Base-by-base conservation (phyloP, 2,888 invertebrate species). In the Tenodera sinensis region DNA sequence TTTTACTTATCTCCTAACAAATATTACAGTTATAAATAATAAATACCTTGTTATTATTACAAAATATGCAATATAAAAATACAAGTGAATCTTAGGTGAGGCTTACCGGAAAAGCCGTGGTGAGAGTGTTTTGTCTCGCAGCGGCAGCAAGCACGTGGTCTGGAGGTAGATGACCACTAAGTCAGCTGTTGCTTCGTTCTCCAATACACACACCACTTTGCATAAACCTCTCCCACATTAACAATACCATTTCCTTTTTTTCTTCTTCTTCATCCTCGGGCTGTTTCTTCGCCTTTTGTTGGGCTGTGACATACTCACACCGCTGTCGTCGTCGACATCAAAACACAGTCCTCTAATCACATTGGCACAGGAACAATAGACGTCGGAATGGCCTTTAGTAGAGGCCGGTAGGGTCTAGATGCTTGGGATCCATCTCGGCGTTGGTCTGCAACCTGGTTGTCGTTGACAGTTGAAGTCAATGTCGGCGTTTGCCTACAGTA, bases 81-180 rank as follows among this genome's bases (percentile, higher is more conserved):
- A 81, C 54, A 71, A 3, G 20, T 71, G 20, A 3, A 54, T 54
- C 54, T 54, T 54, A 20, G 54, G 54, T 71, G 81, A 28, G 86
- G 86, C 86, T 86, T 86, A 86, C 86, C 86, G 81, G 54, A 81
- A 86, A 86, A 81, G 71, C 86, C 71, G 25, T 84, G 84, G n/a
- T 54, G 85, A 54, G 15, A 85, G 85, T 85, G 42, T 85, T 85
- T 27, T 28, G n/a, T 83, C 83, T 83, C 25, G 71, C 71, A 71
- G 71, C 86, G 47, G 84, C 27, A 85, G 85, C 71, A 54, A 27
- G 85, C 71, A 85, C 71, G 54, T 71, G 54, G 54, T 71, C 54
- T 71, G 54, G 20, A 54, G 54, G 54, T 54, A 20, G 54, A 54
- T 54, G 54, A 71, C 54, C 54, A 71, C 54, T 71, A 71, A 71